Evolutionary conservation across 92 coral and sea anemone genomes (phyloP), one percentile per base, ranked within the genome.

Genomic region (Parazoanthus darwini): DNA sequence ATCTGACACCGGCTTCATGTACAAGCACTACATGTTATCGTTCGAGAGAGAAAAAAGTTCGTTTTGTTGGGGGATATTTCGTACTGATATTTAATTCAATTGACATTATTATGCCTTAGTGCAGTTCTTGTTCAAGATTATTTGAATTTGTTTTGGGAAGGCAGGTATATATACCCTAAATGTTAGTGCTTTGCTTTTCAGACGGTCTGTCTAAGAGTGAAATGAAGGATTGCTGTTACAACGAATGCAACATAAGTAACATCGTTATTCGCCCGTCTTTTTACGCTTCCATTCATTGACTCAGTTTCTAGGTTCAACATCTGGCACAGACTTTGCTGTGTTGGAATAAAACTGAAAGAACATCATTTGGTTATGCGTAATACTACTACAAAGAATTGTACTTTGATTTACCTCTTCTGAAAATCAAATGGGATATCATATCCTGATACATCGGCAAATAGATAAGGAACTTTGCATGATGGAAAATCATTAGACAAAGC

Each of bases 11-110:
- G 33, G 83, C 83, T 79, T 51, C 37, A 14, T 79, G 83, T 79
- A 79, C 83, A 79, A 42, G 42, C 83, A 79, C 68, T 79, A 48
- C 84, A 44, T 44, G 50, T 29, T 29, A 29, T 29, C 33, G 33
- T 29, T 29, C 0, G 33, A 29, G 33, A 29, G 33, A 29, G 33
- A 29, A 29, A 29, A 29, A 29, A 29, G 33, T 29, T 29, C 33
- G 33, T 29, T 29, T 29, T 29, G 33, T 44, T 44, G 50, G 50
- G 50, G 50, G 50, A 81, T 56, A 81, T 81, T 81, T 81, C 74
- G 85, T 81, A 81, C 85, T 81, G 74, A 81, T 56, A 35, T 80
- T 80, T 9, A 80, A 80, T 81, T 81, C 73, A 81, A 81, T 80
- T 54, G 72, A 54, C 33, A 81, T 58, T 43, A 39, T 77, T 43